These are phyloP conservation scores for Carassius auratus DNA, from an alignment of 2,113 vertebrate species.

Conservation along the genomic window DNA sequence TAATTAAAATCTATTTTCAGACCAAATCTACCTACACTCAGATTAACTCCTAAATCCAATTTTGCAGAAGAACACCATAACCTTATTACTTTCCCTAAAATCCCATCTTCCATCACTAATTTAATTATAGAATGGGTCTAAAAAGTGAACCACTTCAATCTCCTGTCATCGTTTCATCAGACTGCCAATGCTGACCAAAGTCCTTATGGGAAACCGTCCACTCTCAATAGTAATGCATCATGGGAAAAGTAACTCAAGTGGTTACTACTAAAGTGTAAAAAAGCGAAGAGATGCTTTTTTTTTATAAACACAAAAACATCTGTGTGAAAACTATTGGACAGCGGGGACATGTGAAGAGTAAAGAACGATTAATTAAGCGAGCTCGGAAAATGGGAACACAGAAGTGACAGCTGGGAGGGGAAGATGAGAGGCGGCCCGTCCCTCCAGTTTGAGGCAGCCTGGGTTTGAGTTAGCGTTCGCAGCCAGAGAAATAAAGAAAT, in stretches of 20 bases:
- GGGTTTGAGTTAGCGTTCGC: constrained; percentile 23
- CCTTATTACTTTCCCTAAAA: constrained; percentile 45
- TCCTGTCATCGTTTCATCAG: background rate
- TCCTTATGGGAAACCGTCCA: background rate
- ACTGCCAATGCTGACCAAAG: background rate
- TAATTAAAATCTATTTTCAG: constrained; percentile 45
- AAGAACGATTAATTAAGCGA: constrained; percentile 30
- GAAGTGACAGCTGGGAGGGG: constrained; percentile 47
- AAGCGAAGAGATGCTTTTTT: background rate
- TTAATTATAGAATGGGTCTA: constrained; percentile 38
- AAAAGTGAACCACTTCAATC: constrained; percentile 42
- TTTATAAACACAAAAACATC: background rate
- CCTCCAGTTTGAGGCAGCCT: constrained; percentile 30
- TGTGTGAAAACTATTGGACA: constrained; percentile 18
- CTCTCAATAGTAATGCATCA: constrained; percentile 16
- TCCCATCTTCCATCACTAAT: constrained; percentile 51
- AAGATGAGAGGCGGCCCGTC: constrained; percentile 40
- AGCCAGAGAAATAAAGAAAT: constrained; percentile 25
- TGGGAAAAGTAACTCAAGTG: background rate
- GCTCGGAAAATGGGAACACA: background rate
- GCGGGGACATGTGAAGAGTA: background rate
- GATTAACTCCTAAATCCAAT: constrained; percentile 48
- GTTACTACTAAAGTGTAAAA: background rate
- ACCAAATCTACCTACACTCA: constrained; percentile 33
- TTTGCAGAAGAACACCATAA: constrained; percentile 47